Percentiles rank a stretch among this genome's conserved stretches.
Evolutionary conservation across 2,888 invertebrate species (phyloP).

Genomic region (Frankliniella fusca): DNA sequence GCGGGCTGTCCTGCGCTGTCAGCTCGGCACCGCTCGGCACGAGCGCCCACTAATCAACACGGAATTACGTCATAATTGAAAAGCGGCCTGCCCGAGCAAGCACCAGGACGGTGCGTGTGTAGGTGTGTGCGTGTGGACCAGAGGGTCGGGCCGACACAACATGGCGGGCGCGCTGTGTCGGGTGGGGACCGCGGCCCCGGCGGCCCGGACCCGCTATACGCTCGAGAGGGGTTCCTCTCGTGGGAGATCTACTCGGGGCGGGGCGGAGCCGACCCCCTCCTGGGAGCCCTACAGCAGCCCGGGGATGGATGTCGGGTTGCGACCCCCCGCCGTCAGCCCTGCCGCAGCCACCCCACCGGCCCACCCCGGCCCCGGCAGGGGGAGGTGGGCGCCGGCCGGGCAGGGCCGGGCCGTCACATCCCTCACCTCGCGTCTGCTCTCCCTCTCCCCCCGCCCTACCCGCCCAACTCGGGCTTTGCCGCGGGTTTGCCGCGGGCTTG

Average conservation of each 20-base stretch:
- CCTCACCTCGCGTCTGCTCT: no score
- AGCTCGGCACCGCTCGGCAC: not conserved
- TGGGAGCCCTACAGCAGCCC: not conserved
- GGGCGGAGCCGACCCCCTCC: no score
- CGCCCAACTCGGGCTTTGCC: not conserved
- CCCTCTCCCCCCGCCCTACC: no score
- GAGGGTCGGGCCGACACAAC: not conserved
- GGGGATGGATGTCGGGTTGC: constrained; percentile 10
- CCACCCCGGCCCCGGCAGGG: no score
- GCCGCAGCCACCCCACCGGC: no score
- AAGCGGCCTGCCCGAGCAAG: not conserved
- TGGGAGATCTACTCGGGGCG: no score
- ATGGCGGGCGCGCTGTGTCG: not conserved
- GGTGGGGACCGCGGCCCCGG: not conserved
- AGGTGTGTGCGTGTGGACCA: not conserved
- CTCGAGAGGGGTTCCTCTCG: no score
- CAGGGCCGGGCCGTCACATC: no score
- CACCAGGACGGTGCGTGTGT: not conserved
- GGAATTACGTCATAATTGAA: not conserved
- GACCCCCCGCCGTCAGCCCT: not conserved
- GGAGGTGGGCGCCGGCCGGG: no score
- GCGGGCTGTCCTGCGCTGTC: not conserved
- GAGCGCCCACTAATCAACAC: not conserved
- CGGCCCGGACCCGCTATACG: not conserved
- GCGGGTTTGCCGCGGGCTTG: not conserved